Percentiles rank a stretch among this genome's conserved stretches.
Evolutionary conservation across 2,113 vertebrate species (phyloP).

Genomic region (Crotophaga sulcirostris): DNA sequence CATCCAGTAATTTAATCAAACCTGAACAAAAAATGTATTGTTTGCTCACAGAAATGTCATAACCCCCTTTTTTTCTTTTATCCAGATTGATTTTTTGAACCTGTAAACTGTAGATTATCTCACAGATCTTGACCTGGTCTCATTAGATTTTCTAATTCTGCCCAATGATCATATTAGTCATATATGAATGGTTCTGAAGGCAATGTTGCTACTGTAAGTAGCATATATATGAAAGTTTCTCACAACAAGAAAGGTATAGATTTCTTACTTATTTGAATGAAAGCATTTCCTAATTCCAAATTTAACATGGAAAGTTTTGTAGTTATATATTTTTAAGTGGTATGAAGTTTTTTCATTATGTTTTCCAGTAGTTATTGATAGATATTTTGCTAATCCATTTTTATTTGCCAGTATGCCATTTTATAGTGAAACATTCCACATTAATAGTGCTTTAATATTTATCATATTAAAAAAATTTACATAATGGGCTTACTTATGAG

Average conservation of each 20-base stretch:
- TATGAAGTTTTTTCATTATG: not conserved
- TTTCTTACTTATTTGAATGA: not conserved
- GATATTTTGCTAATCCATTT: not conserved
- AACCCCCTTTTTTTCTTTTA: rapidly evolving
- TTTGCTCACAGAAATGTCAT: not conserved
- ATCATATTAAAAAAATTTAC: not conserved
- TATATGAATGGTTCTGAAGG: not conserved
- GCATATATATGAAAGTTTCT: not conserved
- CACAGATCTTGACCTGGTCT: not conserved
- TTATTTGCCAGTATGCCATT: not conserved
- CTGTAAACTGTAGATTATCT: not conserved
- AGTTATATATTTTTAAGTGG: not conserved
- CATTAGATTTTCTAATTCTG: not conserved
- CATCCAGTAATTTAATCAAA: not conserved
- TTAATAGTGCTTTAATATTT: not conserved
- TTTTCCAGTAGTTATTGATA: not conserved
- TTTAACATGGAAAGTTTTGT: not conserved
- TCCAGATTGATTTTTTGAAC: not conserved
- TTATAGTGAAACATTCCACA: not conserved
- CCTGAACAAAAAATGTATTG: not conserved
- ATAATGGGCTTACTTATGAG: not conserved
- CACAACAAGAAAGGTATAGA: not conserved
- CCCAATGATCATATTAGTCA: not conserved
- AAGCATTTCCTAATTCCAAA: not conserved
- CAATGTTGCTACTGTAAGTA: not conserved